Base-by-base conservation (phyloP, 1,140 invertebrate species). In the Trichoplusia ni region DNA sequence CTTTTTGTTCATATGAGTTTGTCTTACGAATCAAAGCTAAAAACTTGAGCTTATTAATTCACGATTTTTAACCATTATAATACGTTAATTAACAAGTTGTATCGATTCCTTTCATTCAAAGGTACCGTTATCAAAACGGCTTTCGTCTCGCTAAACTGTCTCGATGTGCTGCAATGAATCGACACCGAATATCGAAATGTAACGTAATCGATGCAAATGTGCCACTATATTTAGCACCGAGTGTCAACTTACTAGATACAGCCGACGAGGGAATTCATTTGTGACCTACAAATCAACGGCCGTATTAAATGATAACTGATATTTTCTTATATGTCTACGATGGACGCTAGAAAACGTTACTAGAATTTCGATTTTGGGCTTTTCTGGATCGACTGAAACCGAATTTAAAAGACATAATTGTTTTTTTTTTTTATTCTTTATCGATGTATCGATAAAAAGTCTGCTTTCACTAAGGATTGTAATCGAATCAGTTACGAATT, bases 251-350 rank as follows among this genome's bases (percentile, higher is more conserved):
- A 58, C 54, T 31, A 21, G 38, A 9, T 58, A 44, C 25, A 58
- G 31, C 54, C 54, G 16, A 37, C 25, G 16, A 58, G 54, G 54
- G 54, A 58, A 58, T 58, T 58, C 54, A 58, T 58, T 31, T 23
- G 38, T 58, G 54, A 58, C 54, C 54, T 58, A 58, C 54, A 58
- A 58, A 58, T 58, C 54, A 58, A 58, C 14, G 6, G 25, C 25
- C 42, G 23, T 44, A 58, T 58, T 29, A 49, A 49, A 58, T 33
- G 53, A 31, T 54, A 54, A 25, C 13, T 25, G 37, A 42, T 40
- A 42, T 31, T 42, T 53, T 53, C 29, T 37, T 53, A 53, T 23
- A 53, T 23, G 46, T 23, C 49, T 14, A 9, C 16, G 1, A 16
- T 8, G 2, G 11, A 38, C 6, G 11, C 2, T 2, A 38, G 38